phyloP scores from a whole-genome alignment of 2,888 invertebrate genomes.

The Stenolophus ochropezus region DNA sequence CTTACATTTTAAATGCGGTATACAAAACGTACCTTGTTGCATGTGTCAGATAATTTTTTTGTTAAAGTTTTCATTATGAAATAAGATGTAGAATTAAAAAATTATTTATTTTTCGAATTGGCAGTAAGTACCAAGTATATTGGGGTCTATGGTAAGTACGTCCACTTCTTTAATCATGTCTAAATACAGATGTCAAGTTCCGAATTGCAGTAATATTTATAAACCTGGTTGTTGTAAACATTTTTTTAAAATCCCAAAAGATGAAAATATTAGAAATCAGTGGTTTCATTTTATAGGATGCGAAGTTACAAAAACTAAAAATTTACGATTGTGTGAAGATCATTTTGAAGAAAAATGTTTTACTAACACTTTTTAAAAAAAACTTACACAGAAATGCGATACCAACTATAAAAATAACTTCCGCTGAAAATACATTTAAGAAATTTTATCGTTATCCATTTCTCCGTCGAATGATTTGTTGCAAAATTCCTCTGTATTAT shows the following conservation, averaged over 20 bases:
- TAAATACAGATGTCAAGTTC: not conserved
- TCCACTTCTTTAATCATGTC: conserved; percentile 10
- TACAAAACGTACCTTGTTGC: too few species aligned
- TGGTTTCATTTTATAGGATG: conserved; percentile 1
- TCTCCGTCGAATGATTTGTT: too few species aligned
- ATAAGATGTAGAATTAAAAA: too few species aligned
- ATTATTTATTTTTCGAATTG: too few species aligned
- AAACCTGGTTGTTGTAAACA: not conserved
- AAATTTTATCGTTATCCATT: too few species aligned
- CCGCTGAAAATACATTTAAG: too few species aligned
- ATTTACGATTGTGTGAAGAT: not conserved
- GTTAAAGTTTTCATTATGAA: too few species aligned
- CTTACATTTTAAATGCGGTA: too few species aligned
- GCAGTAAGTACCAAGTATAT: too few species aligned
- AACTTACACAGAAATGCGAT: conserved; percentile 19
- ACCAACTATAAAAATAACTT: not conserved
- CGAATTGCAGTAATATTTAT: not conserved
- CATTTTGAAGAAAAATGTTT: not conserved
- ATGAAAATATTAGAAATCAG: not conserved
- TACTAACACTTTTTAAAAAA: conserved; percentile 8
- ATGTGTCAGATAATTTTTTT: too few species aligned
- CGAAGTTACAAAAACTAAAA: not conserved
- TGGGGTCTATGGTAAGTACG: too few species aligned
- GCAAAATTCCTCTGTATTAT: too few species aligned
- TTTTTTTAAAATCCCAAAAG: conserved; percentile 6